phyloP scores from a whole-genome alignment of 2,888 invertebrate species.

The Nephrotoma appendiculata region DNA sequence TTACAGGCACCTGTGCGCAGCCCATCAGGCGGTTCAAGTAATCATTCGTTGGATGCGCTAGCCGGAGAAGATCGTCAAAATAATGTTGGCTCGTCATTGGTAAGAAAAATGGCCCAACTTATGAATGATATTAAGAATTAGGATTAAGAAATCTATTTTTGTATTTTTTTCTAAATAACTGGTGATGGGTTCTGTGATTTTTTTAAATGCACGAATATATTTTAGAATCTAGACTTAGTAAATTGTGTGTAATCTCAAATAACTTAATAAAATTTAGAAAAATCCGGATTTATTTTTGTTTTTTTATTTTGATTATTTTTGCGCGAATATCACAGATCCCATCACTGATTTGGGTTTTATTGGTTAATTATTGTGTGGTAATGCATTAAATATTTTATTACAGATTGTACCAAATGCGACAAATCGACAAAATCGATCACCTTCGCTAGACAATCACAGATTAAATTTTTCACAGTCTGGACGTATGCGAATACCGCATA shows the following conservation, averaged over 20 bases:
- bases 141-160: neutral
- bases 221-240: neutral
- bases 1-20: slow-evolving; percentile 39
- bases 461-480: slow-evolving; percentile 15
- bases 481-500: slow-evolving; percentile 73
- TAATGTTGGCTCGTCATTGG: slow-evolving; percentile 45
- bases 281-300: neutral
- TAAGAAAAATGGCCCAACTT: slow-evolving; percentile 52
- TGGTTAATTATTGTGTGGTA: neutral
- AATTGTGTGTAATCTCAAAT: neutral
- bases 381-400: slow-evolving; percentile 5
- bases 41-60: slow-evolving; percentile 16
- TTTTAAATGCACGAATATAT: neutral
- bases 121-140: slow-evolving; percentile 36
- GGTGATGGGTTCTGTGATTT: slow-evolving; percentile 4
- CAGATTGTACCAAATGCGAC: slow-evolving; percentile 30
- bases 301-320: neutral
- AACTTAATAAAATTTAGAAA: neutral
- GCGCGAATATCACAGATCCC: neutral
- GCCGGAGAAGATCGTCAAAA: neutral
- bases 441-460: slow-evolving; percentile 46
- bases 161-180: neutral
- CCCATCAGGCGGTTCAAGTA: slow-evolving; percentile 57
- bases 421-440: slow-evolving; percentile 48
- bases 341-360: neutral